Percentiles rank a stretch among this genome's conserved stretches.
These are phyloP conservation scores for Hydrozoanthus tunicans DNA, from an alignment of 64 coral and sea anemone species.

Conservation along the genomic window DNA sequence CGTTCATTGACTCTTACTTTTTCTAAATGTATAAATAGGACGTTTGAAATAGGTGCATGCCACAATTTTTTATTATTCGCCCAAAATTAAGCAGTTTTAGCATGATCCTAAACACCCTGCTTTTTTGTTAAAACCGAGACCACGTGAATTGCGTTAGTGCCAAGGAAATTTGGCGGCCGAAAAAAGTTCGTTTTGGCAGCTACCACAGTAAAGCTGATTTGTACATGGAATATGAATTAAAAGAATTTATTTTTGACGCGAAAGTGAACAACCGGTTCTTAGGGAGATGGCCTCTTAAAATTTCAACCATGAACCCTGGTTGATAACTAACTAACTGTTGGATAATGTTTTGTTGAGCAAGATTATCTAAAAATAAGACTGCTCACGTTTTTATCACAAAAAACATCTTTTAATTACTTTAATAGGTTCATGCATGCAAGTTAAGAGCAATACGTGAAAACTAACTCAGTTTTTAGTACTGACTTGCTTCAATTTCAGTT, in stretches of 20 bases:
- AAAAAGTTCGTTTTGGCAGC: constrained; percentile 33
- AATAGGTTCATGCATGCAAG: no score
- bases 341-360: no score
- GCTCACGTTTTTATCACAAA: no score
- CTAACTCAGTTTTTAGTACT: no score
- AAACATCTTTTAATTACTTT: no score
- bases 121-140: constrained; percentile 35
- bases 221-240: neutral
- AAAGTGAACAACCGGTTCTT: constrained; percentile 27
- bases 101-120: constrained; percentile 8
- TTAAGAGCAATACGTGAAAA: no score
- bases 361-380: no score
- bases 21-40: constrained; percentile 3
- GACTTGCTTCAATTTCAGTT: no score
- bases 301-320: no score
- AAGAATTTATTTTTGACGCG: constrained; percentile 37
- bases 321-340: no score
- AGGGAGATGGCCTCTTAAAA: constrained; percentile 7
- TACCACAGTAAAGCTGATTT: constrained; percentile 34
- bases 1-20: constrained; percentile 6
- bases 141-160: constrained; percentile 28
- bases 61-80: constrained; percentile 2
- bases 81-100: neutral
- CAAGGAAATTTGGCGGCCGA: constrained; percentile 28
- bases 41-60: constrained; percentile 16